These are phyloP conservation scores for Cerceris rybyensis DNA, from an alignment of 2,888 invertebrate species.

Conservation along the genomic window DNA sequence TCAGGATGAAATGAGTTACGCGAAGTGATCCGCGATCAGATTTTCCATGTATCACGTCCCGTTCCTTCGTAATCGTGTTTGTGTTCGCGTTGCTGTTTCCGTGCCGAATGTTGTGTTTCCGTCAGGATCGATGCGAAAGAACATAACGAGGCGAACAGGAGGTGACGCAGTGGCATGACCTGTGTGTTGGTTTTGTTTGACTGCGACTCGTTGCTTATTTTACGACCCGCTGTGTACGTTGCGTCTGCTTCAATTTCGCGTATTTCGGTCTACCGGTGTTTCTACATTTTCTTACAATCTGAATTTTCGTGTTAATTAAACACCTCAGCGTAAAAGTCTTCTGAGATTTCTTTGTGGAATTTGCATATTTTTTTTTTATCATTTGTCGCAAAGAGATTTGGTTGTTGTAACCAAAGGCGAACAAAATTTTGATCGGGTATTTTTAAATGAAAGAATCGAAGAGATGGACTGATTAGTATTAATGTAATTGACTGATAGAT, in stretches of 20 bases:
- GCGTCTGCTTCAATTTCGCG: not conserved
- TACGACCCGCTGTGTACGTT: not conserved
- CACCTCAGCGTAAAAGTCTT: too few species aligned
- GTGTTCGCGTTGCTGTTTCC: conserved; percentile 12
- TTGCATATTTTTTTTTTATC: too few species aligned
- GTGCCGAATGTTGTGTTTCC: conserved; percentile 3
- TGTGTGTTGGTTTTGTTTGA: conserved; percentile 14
- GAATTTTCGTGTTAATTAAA: not conserved
- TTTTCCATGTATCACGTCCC: conserved; percentile 23
- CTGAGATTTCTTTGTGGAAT: too few species aligned
- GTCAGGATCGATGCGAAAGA: conserved; percentile 38
- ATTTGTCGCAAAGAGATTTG: too few species aligned
- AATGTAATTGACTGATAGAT: too few species aligned
- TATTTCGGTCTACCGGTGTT: not conserved
- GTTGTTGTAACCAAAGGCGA: too few species aligned
- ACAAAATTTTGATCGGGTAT: too few species aligned
- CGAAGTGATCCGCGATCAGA: conserved; percentile 18
- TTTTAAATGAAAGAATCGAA: too few species aligned
- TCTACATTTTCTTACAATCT: not conserved
- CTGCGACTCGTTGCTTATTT: conserved; percentile 4
- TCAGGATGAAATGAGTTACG: conserved; percentile 43
- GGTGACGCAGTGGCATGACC: conserved; percentile 41
- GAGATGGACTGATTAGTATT: too few species aligned
- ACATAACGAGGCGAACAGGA: conserved; percentile 30
- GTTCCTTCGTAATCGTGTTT: conserved; percentile 13